A percentile compares a stretch with the other conserved stretches of the same genome.
Conservation (phyloP, 2,113 vertebrate species). For the Suncus etruscus region DNA sequence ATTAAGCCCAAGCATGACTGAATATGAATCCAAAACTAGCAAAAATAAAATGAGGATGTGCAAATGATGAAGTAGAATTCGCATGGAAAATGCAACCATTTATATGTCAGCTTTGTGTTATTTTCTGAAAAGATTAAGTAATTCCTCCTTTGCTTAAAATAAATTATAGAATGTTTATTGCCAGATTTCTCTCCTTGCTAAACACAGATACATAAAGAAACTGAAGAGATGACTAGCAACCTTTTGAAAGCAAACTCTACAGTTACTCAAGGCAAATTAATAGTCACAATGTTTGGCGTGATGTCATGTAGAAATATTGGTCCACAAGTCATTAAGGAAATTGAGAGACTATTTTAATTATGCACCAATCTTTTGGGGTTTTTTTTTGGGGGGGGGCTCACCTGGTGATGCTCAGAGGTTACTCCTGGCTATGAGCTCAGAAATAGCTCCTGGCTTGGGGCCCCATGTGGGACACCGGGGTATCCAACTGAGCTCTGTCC, state of each 20-base stretch:
- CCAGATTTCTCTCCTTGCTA: background rate
- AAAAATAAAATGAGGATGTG: background rate
- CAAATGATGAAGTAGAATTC: constrained; percentile 12
- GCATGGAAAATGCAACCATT: constrained; percentile 37
- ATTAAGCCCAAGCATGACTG: too few relatives aligned
- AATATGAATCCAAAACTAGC: too few relatives aligned
- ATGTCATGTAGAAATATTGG: constrained; percentile 39
- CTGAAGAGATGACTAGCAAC: background rate
- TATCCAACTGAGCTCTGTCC: too few relatives aligned
- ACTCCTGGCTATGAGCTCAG: too few relatives aligned
- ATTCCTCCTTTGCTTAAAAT: background rate
- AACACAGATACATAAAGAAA: constrained; percentile 8
- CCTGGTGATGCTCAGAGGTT: too few relatives aligned
- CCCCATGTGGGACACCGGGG: too few relatives aligned
- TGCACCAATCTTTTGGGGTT: background rate
- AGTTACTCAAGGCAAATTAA: constrained; percentile 57
- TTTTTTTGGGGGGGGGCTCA: too few relatives aligned
- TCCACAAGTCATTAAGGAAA: constrained; percentile 74
- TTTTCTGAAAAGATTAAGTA: constrained; percentile 38
- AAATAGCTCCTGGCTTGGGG: too few relatives aligned
- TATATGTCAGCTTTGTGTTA: background rate
- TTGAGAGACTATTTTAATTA: constrained; percentile 71
- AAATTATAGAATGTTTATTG: background rate
- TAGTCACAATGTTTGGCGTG: constrained; percentile 40
- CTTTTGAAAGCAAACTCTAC: constrained; percentile 40